Base-by-base conservation (phyloP, 2,797 vertebrate genomes). In the Hipposideros larvatus region DNA sequence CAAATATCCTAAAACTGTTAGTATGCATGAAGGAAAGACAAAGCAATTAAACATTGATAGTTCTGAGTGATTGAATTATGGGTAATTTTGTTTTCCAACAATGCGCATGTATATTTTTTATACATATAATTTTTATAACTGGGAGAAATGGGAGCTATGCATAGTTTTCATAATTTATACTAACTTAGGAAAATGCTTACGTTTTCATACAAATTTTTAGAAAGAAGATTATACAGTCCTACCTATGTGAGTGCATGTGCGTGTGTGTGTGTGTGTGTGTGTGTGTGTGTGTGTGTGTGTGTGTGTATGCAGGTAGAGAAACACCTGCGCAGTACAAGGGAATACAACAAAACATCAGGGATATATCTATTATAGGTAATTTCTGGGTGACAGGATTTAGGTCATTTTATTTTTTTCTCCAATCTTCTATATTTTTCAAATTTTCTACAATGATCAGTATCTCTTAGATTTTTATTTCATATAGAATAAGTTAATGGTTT, bases 91-190 rank as follows among this genome's bases (percentile, higher is more conserved):
- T 80, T 85, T 95, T 74, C 43, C 8, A 46, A 82, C 11, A 73
- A 28, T 26, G 22, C 68, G 48, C 16, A 59, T 37, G 18, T 16
- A 74, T 19, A 65, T 75, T 88, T 46, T 74, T 65, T 19, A 91
- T 43, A 85, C 37, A 28, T 18, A 22, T 78, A 85, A 79, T 7
- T 91, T 90, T 87, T 80, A 63, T 61, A 55, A 95, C 18, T 59
- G n/a, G 46, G 82, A 55, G 43, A 73, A 85, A 61, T 28, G 48
- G 28, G 26, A 77, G 4, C 28, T 15, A 79, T 90, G 37, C 91
- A 41, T 70, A 18, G 55, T 93, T 88, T 96, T 66, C 85, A 66
- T 85, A 74, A 80, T 75, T 87, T 73, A 92, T 51, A 74, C 41
- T 82, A 85, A 65, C 65, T 80, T 77, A 74, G 31, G n/a, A 94